phyloP scores from a whole-genome alignment of 1,140 invertebrate species.

The Macrotrachela quadricornifera region DNA sequence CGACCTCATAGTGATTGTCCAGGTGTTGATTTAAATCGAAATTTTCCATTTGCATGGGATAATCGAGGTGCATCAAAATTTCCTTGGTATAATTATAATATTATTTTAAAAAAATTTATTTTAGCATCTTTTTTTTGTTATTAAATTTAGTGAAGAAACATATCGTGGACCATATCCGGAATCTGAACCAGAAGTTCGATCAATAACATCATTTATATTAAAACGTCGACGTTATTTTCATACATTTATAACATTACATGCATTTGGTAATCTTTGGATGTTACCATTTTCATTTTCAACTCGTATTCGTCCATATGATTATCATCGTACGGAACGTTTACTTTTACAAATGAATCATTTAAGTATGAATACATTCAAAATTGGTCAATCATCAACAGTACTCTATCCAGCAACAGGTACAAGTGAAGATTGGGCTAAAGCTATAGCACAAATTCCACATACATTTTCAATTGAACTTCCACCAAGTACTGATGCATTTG shows the following conservation, averaged over 20 bases:
- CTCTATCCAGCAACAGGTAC: conserved; percentile 10
- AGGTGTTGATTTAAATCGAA: background rate
- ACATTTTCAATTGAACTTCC: conserved; percentile 11
- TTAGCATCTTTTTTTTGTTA: conserved; percentile 27
- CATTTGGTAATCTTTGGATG: background rate
- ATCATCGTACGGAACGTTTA: background rate
- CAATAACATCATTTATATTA: background rate
- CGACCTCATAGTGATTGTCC: background rate
- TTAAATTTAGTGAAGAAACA: conserved; percentile 15
- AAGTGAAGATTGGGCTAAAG: conserved; percentile 12
- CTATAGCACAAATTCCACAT: conserved; percentile 9
- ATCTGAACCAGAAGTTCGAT: background rate
- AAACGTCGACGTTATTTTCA: background rate
- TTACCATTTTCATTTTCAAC: background rate
- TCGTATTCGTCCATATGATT: background rate
- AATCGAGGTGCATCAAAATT: background rate
- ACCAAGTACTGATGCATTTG: background rate
- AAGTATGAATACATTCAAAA: background rate
- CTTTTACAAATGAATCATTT: background rate
- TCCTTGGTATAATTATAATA: background rate
- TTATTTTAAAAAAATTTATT: conserved; percentile 13
- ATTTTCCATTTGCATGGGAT: background rate
- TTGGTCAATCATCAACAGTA: background rate
- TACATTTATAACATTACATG: background rate
- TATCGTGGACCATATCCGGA: background rate